Percentiles rank a stretch among this genome's conserved stretches.
phyloP scores from a whole-genome alignment of 2,797 vertebrate species.

The Glossophaga mutica region DNA sequence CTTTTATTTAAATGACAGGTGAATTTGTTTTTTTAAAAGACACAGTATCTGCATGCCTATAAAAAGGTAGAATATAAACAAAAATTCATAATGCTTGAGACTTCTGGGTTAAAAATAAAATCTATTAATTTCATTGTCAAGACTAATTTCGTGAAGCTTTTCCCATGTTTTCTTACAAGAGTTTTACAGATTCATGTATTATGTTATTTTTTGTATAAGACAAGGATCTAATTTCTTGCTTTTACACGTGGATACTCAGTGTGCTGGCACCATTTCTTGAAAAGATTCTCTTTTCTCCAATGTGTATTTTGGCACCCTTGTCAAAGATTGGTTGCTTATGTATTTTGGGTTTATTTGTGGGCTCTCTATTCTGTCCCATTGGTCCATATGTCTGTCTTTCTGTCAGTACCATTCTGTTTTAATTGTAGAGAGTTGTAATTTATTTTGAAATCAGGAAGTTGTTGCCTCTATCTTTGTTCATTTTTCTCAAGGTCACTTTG shows the following conservation, averaged over 20 bases:
- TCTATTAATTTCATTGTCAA: not conserved
- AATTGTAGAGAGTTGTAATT: not conserved
- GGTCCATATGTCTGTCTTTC: not conserved
- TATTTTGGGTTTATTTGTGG: not conserved
- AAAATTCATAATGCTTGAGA: not conserved
- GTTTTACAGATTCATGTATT: not conserved
- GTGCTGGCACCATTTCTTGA: not conserved
- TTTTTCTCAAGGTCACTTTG: not conserved
- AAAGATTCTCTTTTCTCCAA: not conserved
- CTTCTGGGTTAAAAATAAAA: not conserved
- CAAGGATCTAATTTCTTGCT: not conserved
- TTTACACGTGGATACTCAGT: not conserved
- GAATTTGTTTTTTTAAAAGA: not conserved
- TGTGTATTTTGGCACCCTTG: not conserved
- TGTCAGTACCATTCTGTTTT: not conserved
- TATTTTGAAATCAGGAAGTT: not conserved
- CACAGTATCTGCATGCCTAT: not conserved
- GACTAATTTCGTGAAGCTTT: not conserved
- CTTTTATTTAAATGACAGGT: not conserved
- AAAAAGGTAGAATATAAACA: not conserved
- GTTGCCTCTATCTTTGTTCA: not conserved
- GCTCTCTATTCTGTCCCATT: not conserved
- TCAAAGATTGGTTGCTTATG: not conserved
- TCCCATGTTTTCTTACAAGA: not conserved
- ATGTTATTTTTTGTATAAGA: not conserved